Conservation (phyloP, 2,888 invertebrate genomes). For the Alviniconcha strummeri region DNA sequence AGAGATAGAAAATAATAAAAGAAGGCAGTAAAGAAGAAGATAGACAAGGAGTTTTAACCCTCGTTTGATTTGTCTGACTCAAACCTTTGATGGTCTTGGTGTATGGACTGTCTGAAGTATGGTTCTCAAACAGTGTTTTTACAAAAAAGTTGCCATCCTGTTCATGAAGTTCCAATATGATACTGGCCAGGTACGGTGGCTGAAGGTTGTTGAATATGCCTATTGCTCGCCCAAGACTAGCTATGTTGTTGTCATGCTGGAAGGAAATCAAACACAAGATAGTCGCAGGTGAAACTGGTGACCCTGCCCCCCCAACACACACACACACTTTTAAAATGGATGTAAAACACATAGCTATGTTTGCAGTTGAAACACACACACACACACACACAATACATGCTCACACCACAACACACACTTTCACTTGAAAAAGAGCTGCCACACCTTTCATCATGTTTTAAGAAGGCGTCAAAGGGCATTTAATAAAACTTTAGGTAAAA, state of each 20-base stretch:
- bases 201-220: conserved; percentile 26
- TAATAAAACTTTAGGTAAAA: no score
- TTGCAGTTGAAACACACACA: not conserved
- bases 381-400: no score
- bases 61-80: not conserved
- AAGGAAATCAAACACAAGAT: not conserved
- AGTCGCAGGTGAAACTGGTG: not conserved
- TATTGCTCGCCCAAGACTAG: not conserved
- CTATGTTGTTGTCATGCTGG: conserved; percentile 23
- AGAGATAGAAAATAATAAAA: no score
- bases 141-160: conserved; percentile 14
- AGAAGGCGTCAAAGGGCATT: no score
- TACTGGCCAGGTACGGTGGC: conserved; percentile 25
- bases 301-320: not conserved
- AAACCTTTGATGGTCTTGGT: conserved; percentile 3
- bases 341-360: not conserved
- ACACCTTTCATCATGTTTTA: no score
- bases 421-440: no score
- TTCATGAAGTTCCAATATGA: conserved; percentile 11
- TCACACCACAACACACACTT: no score
- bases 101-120: conserved; percentile 18
- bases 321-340: not conserved
- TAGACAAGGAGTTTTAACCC: no score
- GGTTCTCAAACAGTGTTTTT: conserved; percentile 18
- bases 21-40: no score